Percentiles rank a stretch among this genome's conserved stretches.
These are phyloP conservation scores for Enteromius mattozi DNA, from an alignment of 2,797 vertebrate genomes.

Conservation along the genomic window DNA sequence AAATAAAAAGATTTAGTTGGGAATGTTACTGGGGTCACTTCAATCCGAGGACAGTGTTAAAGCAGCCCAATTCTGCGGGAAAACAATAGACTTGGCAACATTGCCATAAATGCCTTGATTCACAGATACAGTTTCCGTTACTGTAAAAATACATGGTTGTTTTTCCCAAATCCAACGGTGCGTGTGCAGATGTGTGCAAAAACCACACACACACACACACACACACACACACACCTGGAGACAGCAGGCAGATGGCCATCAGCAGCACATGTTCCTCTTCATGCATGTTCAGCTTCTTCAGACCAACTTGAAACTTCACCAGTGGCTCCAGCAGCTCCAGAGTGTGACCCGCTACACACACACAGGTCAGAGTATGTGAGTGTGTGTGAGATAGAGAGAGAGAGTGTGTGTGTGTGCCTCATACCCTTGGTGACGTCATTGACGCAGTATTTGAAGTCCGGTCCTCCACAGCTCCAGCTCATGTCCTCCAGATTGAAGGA, in stretches of 20 bases:
- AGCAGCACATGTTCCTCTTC: conserved; percentile 91
- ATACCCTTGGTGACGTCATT: conserved; percentile 92
- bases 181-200: neutral
- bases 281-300: conserved; percentile 93
- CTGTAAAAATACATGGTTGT: neutral
- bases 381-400: neutral
- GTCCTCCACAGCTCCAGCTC: conserved; percentile 92
- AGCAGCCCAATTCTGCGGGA: too few relatives aligned
- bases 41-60: too few relatives aligned
- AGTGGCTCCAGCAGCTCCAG: conserved; percentile 93
- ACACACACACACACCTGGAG: conserved; percentile 79
- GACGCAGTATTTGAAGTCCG: conserved; percentile 89
- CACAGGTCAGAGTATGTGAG: neutral
- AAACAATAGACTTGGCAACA: too few relatives aligned
- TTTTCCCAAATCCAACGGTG: neutral
- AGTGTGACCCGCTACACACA: conserved; percentile 84
- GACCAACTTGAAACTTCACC: conserved; percentile 92
- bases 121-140: too few relatives aligned
- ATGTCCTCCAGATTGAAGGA: conserved; percentile 94
- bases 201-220: neutral
- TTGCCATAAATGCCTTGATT: too few relatives aligned
- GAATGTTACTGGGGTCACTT: too few relatives aligned
- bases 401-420: conserved; percentile 10
- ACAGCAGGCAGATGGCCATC: conserved; percentile 98
- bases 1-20: too few relatives aligned